Base-by-base conservation (phyloP, 2,797 vertebrate genomes). In the Neostethus bicornis region DNA sequence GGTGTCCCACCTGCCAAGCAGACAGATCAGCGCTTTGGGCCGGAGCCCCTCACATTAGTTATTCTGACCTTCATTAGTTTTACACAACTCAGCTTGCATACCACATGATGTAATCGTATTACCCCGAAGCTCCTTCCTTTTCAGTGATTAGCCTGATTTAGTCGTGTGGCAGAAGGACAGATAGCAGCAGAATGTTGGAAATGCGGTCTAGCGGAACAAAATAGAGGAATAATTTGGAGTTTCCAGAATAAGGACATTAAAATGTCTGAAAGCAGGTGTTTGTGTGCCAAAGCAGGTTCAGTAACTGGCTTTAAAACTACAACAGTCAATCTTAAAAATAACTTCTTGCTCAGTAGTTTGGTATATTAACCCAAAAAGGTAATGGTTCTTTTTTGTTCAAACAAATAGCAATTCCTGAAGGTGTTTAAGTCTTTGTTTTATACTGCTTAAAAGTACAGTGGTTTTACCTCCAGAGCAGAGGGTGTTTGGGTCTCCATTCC, bases 401-500 rank as follows among this genome's bases (percentile, higher is more conserved):
- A 19, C 16, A 51, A 17, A 39, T 35, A 7, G 25, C 17, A 10
- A 42, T 13, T 21, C 3, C 4, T 13, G 16, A 16, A 28, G 34
- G 28, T 0, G 4, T 11, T 10, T 11, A 43, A 4, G 31, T 39
- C 11, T 21, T 7, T 47, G n/a, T 31, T 38, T 13, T 20, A 42
- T 3, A 16, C 5, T 31, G n/a, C n/a, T 16, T 14, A 29, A 21
- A 4, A 26, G 14, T 43, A 8, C 5, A 20, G 25, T 13, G 47
- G 1, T 21, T 19, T 38, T 80, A 98, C 97, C 96, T 89, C 95
- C 95, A 0, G 95, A 96, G 77, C 97, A 99, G 25, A 98, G 88
- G 0, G 91, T 75, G 19, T 93, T 96, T 44, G 97, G 97, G 67
- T 99, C 95, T 4, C 96, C 97, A 0, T 99, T 98, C 84, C 94